Percentiles rank a stretch among this genome's conserved stretches.
phyloP scores from a whole-genome alignment of 2,797 vertebrate species.

The Acestrorhynchus altus region DNA sequence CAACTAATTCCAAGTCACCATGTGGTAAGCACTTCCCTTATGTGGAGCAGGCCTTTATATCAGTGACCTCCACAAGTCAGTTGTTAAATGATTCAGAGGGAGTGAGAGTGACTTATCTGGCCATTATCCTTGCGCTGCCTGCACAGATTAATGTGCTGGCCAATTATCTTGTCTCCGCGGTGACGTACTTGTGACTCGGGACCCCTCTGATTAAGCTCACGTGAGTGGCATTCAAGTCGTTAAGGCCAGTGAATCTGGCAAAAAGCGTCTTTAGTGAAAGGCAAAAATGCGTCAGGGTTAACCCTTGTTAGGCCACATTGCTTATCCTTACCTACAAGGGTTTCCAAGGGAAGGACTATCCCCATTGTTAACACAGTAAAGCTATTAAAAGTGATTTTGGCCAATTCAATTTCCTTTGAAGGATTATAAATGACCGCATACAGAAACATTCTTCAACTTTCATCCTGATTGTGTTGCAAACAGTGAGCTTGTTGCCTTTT shows the following conservation, averaged over 20 bases:
- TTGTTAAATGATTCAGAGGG: slow-evolving; percentile 3
- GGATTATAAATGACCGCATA: too few species aligned
- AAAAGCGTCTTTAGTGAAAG: slow-evolving; percentile 52
- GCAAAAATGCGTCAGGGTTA: slow-evolving; percentile 36
- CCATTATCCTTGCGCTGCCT: slow-evolving; percentile 29
- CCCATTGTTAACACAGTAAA: background rate
- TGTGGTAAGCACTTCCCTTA: background rate
- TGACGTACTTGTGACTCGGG: slow-evolving; percentile 46
- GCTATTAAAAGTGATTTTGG: too few species aligned
- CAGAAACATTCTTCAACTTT: too few species aligned
- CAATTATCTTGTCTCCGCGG: slow-evolving; percentile 44
- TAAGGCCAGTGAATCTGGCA: slow-evolving; percentile 45
- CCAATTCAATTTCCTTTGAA: too few species aligned
- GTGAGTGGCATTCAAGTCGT: slow-evolving; percentile 41
- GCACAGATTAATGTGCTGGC: slow-evolving; percentile 33
- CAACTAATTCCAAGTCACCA: background rate
- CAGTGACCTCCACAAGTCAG: background rate
- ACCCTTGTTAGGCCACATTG: slow-evolving; percentile 14
- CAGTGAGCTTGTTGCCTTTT: too few species aligned
- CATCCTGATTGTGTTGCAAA: too few species aligned
- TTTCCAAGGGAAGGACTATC: background rate
- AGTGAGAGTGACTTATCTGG: slow-evolving; percentile 27
- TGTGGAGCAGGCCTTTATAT: background rate
- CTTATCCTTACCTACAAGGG: background rate
- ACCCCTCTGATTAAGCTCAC: slow-evolving; percentile 18